These are phyloP conservation scores for Idris sp. DNA, from an alignment of 1,140 invertebrate genomes.

Conservation along the genomic window DNA sequence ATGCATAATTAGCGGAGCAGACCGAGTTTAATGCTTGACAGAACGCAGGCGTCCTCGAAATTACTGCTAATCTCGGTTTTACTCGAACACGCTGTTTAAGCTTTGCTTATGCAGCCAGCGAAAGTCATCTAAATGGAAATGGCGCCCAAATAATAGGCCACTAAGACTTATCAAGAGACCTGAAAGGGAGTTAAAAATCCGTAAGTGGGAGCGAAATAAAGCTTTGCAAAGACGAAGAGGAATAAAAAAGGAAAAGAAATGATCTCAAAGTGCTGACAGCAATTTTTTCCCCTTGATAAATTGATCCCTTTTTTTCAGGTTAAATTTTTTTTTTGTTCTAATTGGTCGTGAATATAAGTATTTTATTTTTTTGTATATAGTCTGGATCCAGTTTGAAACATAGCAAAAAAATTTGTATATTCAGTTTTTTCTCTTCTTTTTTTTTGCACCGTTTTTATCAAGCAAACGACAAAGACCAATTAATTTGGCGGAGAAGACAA, in stretches of 20 bases:
- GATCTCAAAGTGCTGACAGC: slow-evolving; percentile 28
- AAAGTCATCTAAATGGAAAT: slow-evolving; percentile 61
- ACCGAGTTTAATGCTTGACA: slow-evolving; percentile 26
- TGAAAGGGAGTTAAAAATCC: slow-evolving; percentile 33
- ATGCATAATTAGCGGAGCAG: slow-evolving; percentile 29
- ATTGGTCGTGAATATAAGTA: no score
- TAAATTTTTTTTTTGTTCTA: no score
- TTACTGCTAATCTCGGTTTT: slow-evolving; percentile 54
- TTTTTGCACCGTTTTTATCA: no score
- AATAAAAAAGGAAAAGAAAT: slow-evolving; percentile 2
- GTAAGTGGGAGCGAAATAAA: slow-evolving; percentile 2
- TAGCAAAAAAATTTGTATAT: no score
- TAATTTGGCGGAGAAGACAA: slow-evolving; percentile 33
- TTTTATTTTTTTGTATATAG: no score
- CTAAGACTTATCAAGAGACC: slow-evolving; percentile 27
- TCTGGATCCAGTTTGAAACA: no score
- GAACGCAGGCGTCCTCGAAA: slow-evolving; percentile 31
- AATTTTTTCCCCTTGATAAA: slow-evolving; percentile 13
- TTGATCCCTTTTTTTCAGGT: slow-evolving; percentile 37
- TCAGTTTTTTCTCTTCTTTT: no score
- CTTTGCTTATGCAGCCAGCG: slow-evolving; percentile 37
- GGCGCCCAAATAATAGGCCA: slow-evolving; percentile 34
- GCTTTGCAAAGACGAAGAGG: no score
- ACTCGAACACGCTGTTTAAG: slow-evolving; percentile 41
- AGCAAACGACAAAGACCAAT: slow-evolving; percentile 40